phyloP scores from a whole-genome alignment of 1,140 invertebrate species.

The Drosophila bifasciata region DNA sequence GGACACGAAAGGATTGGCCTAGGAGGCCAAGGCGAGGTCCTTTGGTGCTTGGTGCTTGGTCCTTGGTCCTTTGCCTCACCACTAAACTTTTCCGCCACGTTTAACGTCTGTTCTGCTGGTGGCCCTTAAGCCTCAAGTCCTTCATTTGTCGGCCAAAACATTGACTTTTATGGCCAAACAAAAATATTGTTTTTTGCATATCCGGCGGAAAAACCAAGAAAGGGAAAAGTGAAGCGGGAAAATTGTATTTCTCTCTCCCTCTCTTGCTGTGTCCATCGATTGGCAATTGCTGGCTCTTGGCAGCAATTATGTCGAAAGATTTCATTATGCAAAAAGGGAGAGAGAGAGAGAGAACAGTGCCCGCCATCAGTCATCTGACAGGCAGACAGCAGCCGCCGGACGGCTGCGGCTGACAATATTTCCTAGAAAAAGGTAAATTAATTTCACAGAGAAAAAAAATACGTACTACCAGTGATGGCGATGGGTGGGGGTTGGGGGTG shows the following conservation, averaged over 20 bases:
- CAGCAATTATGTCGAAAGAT: conserved; percentile 50
- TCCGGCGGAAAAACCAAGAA: not conserved
- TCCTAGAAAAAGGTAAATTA: conserved; percentile 20
- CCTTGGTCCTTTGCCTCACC: conserved; percentile 8
- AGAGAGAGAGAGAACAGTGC: not conserved
- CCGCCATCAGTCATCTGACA: too few species aligned
- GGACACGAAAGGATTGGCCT: conserved; percentile 73
- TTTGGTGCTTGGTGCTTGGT: conserved; percentile 1
- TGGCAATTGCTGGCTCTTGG: conserved; percentile 1
- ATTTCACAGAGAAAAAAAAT: conserved; percentile 14
- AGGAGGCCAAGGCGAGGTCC: not conserved
- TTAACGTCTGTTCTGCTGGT: conserved; percentile 55
- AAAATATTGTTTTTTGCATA: conserved; percentile 69
- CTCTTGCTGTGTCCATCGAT: conserved; percentile 39
- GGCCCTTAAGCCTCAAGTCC: conserved; percentile 27
- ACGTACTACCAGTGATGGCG: too few species aligned
- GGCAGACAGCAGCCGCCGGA: not conserved
- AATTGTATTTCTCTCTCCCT: not conserved
- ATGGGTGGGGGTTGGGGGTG: too few species aligned
- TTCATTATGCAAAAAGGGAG: conserved; percentile 33
- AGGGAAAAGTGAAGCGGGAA: conserved; percentile 25
- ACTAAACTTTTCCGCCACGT: conserved; percentile 66
- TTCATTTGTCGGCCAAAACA: conserved; percentile 39
- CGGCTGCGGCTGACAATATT: too few species aligned
- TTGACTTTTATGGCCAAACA: conserved; percentile 69